These are phyloP conservation scores for Ruditapes philippinarum DNA, from an alignment of 1,140 invertebrate species.

Conservation along the genomic window DNA sequence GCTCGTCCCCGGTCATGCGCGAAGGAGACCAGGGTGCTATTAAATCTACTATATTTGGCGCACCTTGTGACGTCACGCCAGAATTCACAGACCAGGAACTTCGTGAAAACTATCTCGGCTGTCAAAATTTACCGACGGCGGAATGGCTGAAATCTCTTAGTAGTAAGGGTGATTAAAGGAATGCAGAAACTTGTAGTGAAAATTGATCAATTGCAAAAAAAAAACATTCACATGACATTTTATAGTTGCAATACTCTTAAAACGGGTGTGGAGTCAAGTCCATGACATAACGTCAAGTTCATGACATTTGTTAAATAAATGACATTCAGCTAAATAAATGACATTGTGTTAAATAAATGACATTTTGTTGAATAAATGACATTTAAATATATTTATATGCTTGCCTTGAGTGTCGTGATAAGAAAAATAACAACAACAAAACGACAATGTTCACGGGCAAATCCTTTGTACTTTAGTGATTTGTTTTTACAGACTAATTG, in stretches of 20 bases:
- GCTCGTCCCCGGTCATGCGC: slow-evolving; percentile 83
- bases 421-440: too few relatives aligned
- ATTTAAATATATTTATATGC: too few relatives aligned
- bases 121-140: slow-evolving; percentile 87
- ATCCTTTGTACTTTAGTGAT: too few relatives aligned
- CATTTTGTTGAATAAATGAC: too few relatives aligned
- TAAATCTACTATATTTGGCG: slow-evolving; percentile 86
- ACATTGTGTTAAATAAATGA: too few relatives aligned
- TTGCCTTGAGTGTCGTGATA: too few relatives aligned
- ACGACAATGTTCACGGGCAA: too few relatives aligned
- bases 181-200: not conserved
- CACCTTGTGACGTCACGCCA: slow-evolving; percentile 87
- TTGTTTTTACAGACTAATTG: too few relatives aligned
- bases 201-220: not conserved
- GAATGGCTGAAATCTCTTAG: slow-evolving; percentile 74
- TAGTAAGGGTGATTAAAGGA: slow-evolving; percentile 28
- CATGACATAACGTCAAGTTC: slow-evolving; percentile 2
- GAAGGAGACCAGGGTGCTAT: slow-evolving; percentile 77
- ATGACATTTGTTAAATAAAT: too few relatives aligned
- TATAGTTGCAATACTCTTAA: slow-evolving; percentile 1
- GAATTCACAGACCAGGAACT: slow-evolving; percentile 86
- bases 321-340: too few relatives aligned
- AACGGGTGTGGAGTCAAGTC: not conserved
- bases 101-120: slow-evolving; percentile 86
- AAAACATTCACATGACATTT: not conserved